Conservation (phyloP, 2,113 vertebrate species). For the Platycercus adscitus region DNA sequence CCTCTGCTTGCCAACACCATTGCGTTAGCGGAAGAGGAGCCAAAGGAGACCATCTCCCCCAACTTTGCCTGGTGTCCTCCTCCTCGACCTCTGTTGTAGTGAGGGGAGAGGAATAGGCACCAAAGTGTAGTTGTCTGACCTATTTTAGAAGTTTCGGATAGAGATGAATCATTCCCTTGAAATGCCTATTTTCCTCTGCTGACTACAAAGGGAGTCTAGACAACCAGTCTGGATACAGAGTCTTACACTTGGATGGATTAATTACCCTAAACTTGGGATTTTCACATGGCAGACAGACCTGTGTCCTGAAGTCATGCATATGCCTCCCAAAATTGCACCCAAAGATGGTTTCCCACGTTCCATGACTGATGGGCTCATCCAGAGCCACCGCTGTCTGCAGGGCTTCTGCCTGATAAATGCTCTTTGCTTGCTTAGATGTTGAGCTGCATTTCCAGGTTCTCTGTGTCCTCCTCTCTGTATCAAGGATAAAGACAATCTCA, state of each 20-base stretch:
- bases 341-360: neutral
- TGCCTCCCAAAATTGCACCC: neutral
- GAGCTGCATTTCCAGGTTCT: neutral
- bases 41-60: neutral
- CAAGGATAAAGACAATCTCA: neutral
- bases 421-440: neutral
- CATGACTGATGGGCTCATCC: neutral
- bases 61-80: rapidly evolving
- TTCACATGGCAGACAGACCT: neutral
- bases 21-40: neutral
- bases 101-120: neutral
- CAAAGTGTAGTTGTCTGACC: neutral
- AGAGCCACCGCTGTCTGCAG: rapidly evolving
- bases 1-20: neutral
- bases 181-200: neutral
- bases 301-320: neutral
- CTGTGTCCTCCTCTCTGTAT: neutral
- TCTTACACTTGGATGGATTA: conserved; percentile 22
- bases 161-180: conserved; percentile 49
- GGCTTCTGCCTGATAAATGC: neutral
- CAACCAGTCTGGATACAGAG: conserved; percentile 27
- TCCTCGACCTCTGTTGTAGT: rapidly evolving
- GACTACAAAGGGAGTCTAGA: conserved; percentile 65
- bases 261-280: conserved; percentile 50
- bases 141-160: conserved; percentile 4